Base-by-base conservation (phyloP, 2,113 vertebrate species). In the Oncorhynchus kisutch region DNA sequence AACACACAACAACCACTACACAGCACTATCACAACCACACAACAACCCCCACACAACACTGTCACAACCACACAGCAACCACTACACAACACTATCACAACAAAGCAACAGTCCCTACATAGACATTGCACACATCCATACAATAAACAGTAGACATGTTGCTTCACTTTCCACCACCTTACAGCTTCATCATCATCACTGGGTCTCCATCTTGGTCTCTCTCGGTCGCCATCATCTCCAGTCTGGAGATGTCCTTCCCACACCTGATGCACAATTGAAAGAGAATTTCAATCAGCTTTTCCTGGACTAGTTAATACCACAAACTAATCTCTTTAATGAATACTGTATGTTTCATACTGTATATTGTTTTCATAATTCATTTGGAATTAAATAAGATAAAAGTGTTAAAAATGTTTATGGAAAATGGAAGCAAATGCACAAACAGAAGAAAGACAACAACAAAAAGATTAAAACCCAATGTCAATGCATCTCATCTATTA, bases 401-500 rank as follows among this genome's bases (percentile, higher is more conserved):
- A 13, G 7, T 24, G 59, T 24, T 62, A 2, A 11, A 62, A 24
- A 62, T 62, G 59, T 62, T 8, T 16, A 24, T 24, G 57, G 81
- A 76, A 70, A 57, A 70, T 22, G 75, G 74, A 51, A 81, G 73
- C 71, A 75, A 69, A 75, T 70, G 70, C 59, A 64, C 68, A 81
- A 76, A 48, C 68, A 48, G 6, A 31, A 68, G 14, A 70, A 71
- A 75, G 54, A 79, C 62, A 54, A 54, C 0, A 31, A 34, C 1
- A 34, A 34, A 34, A 2, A 9, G 39, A 45, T 54, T 85, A 85
- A 84, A 90, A 88, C 83, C 86, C 22, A 27, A 87, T 81, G 87
- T 85, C 85, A 86, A 80, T 86, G 85, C 74, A 70, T 14, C 88
- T 92, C 88, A 92, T 94, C 84, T 87, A 93, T 94, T 93, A 93